A percentile compares a stretch with the other conserved stretches of the same genome.
Evolutionary conservation across 2,797 vertebrate species (phyloP).

Genomic region (Poecilia velifera): DNA sequence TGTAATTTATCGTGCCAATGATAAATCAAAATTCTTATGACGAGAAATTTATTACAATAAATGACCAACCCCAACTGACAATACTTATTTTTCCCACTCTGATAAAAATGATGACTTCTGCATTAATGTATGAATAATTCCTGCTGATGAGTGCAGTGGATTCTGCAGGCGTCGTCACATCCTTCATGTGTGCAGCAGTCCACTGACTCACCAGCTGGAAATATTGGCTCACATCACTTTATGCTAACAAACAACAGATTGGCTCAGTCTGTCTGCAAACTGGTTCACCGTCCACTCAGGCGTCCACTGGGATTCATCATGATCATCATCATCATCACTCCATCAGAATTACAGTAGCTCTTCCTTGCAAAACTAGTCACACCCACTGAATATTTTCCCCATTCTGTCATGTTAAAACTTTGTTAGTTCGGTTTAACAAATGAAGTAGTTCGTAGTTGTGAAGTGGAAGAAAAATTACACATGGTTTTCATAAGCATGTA

Average conservation of each 20-base stretch:
- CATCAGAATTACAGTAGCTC: not conserved
- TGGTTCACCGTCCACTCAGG: conserved; percentile 15
- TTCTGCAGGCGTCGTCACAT: conserved; percentile 6
- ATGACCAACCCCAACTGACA: not conserved
- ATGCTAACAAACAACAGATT: not conserved
- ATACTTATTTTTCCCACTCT: not conserved
- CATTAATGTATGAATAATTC: not conserved
- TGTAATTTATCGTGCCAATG: too few species aligned
- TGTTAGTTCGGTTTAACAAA: not conserved
- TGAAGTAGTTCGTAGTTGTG: not conserved
- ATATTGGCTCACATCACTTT: conserved; percentile 17
- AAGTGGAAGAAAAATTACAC: not conserved
- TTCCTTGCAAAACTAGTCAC: not conserved
- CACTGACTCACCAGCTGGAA: conserved; percentile 50
- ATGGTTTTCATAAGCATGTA: not conserved
- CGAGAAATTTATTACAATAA: too few species aligned
- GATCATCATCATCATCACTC: conserved; percentile 11
- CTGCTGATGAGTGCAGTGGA: not conserved
- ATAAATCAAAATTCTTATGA: too few species aligned
- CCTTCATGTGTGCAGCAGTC: conserved; percentile 9
- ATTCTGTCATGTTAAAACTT: not conserved
- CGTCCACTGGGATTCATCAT: conserved; percentile 19
- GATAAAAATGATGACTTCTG: not conserved
- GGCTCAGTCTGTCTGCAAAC: conserved; percentile 28
- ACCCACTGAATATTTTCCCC: not conserved